phyloP scores from a whole-genome alignment of 2,888 invertebrate genomes.

The Dasypogon diadema region DNA sequence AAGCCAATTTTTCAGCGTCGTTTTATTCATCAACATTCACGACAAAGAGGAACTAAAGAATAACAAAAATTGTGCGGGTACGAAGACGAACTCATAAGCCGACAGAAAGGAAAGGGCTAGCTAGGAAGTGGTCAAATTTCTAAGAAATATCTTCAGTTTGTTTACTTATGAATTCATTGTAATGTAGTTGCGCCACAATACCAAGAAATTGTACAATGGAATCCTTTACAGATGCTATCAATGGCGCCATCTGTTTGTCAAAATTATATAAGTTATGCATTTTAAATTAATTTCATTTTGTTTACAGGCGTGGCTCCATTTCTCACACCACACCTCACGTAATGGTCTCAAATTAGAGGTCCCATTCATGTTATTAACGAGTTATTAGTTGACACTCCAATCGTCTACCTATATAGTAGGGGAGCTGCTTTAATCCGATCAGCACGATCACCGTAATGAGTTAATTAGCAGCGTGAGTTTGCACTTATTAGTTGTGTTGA shows the following conservation, averaged over 20 bases:
- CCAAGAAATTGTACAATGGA: neutral
- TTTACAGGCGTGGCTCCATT: neutral
- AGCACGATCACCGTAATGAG: conserved; percentile 19
- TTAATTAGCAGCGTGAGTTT: conserved; percentile 12
- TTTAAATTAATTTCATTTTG: neutral
- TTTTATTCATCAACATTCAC: neutral
- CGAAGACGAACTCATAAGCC: neutral
- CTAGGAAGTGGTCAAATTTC: conserved; percentile 16
- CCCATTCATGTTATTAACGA: neutral
- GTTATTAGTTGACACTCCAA: conserved; percentile 3
- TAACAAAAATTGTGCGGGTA: neutral
- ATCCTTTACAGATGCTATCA: neutral
- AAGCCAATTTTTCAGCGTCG: neutral
- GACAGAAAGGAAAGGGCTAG: neutral
- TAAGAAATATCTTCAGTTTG: neutral
- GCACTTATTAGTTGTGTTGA: neutral
- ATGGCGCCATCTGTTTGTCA: neutral
- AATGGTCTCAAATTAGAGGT: neutral
- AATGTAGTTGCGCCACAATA: neutral
- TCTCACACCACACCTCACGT: neutral
- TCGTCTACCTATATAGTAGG: neutral
- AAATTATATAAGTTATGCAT: neutral
- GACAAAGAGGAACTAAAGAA: conserved; percentile 3
- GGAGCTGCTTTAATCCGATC: conserved; percentile 5
- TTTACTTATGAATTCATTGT: neutral